These are phyloP conservation scores for Drosophila willistoni DNA, from an alignment of 1,140 invertebrate species.

Conservation along the genomic window DNA sequence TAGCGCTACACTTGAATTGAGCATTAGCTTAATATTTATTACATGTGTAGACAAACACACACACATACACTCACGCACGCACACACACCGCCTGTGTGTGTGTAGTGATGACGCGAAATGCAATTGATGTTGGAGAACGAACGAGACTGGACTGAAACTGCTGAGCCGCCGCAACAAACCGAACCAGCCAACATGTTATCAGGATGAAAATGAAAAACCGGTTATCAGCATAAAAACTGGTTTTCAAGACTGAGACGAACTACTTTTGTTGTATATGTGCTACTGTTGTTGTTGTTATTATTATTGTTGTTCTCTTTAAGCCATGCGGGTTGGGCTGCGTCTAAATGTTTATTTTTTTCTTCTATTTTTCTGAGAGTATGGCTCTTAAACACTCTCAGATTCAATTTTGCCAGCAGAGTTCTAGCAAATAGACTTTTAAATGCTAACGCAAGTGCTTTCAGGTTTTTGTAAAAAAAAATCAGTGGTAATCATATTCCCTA, in stretches of 20 bases:
- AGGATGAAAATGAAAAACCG: constrained; percentile 52
- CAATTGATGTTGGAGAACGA: constrained; percentile 58
- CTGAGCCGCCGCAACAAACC: constrained; percentile 30
- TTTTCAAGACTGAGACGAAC: constrained; percentile 56
- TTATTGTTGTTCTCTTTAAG: constrained; percentile 5
- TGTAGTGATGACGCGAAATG: constrained; percentile 45
- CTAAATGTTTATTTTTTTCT: not conserved
- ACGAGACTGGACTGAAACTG: constrained; percentile 33
- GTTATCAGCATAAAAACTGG: constrained; percentile 59
- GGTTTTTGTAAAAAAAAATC: too few relatives aligned
- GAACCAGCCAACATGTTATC: constrained; percentile 54
- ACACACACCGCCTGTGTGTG: constrained; percentile 20
- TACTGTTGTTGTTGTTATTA: constrained; percentile 31
- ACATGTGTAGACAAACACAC: not conserved
- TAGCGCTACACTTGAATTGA: constrained; percentile 25
- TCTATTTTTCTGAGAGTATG: too few relatives aligned
- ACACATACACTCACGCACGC: not conserved
- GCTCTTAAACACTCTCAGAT: not conserved
- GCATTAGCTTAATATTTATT: constrained; percentile 18
- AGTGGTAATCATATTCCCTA: not conserved
- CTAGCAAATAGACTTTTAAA: not conserved
- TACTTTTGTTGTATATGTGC: constrained; percentile 33
- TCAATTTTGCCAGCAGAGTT: not conserved
- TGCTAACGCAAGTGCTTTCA: not conserved
- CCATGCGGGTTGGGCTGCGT: constrained; percentile 2